phyloP scores from a whole-genome alignment of 1,140 invertebrate species.

The Uloborus diversus region DNA sequence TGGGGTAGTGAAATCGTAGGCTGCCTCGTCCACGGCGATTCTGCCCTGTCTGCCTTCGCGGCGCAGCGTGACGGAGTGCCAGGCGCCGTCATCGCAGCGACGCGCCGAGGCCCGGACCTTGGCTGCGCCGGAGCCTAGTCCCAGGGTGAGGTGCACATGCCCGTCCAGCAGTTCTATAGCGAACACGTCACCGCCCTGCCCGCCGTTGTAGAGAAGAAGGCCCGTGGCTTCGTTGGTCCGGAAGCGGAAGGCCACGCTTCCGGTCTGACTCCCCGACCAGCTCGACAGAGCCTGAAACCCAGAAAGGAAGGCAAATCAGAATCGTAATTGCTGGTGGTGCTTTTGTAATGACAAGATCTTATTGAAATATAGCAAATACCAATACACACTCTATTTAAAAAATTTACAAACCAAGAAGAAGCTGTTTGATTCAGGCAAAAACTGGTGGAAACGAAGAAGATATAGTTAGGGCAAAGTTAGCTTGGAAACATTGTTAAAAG shows the following conservation, averaged over 20 bases:
- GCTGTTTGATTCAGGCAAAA: no score
- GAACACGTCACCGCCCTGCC: conserved; percentile 68
- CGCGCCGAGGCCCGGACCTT: conserved; percentile 83
- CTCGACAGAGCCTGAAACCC: conserved; percentile 74
- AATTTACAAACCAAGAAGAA: no score
- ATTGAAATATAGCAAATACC: no score
- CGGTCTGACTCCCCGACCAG: conserved; percentile 86
- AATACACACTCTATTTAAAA: no score
- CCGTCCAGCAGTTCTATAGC: conserved; percentile 84
- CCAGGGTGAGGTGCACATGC: conserved; percentile 88
- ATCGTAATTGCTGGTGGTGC: no score
- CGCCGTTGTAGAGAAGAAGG: conserved; percentile 89
- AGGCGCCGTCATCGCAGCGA: conserved; percentile 86
- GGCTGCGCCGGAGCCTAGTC: conserved; percentile 88
- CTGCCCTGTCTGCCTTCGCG: conserved; percentile 81
- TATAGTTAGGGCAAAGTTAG: no score
- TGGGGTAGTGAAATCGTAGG: conserved; percentile 88
- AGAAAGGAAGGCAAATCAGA: background rate
- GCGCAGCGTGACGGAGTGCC: conserved; percentile 87
- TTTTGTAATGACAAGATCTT: no score
- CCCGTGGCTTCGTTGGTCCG: conserved; percentile 94
- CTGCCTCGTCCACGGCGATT: conserved; percentile 88
- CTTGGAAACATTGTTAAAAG: no score
- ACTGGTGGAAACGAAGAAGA: no score
- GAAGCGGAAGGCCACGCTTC: conserved; percentile 91